Evolutionary conservation across 2,797 vertebrate genomes (phyloP), one percentile per base, ranked within the genome.

Genomic region (Pipistrellus pygmaeus): DNA sequence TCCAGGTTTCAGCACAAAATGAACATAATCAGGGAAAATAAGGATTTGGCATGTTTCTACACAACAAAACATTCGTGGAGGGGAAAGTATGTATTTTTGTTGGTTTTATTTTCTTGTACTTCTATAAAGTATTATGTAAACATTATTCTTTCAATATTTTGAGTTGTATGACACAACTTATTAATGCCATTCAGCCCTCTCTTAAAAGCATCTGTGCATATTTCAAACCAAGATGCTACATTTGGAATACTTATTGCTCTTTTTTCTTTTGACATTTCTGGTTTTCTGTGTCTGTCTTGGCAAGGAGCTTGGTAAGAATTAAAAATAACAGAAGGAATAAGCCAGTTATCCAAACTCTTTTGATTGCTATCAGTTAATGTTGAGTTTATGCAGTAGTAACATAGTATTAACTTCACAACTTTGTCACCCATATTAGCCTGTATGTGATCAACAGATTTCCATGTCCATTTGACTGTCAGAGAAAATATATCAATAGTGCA

Each of bases 51-150:
- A 98, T 99, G 99, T 99, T 99, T 99, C 98, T 99, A 99, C 96
- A 99, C 99, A 96, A 99, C 99, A 98, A 99, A 99, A 98, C 99
- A 99, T 99, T 99, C 99, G 96, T 99, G 99, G 99, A 99, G 99
- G 97, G 99, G 99, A 97, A 99, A 99, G 99, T 99, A 99, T 99
- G 99, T 98, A 93, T 75, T 90, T 77, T 44, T 93, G 8, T 88
- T 91, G 77, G n/a, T 78, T 97, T 93, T 72, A 35, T 25, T 69
- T 91, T 77, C 86, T 81, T 89, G 7, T 86, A 38, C 44, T 57
- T 91, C 62, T 80, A 0, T 84, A 46, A 81, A 89, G 71, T 81
- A 44, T 30, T 30, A 20, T 64, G 51, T 60, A 82, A 90, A 53
- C 25, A 18, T 90, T 83, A 35, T 4, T 57, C 14, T 91, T 88